A percentile compares a stretch with the other conserved stretches of the same genome.
phyloP scores from a whole-genome alignment of 2,888 invertebrate genomes.

The Cheilosia scutellata region DNA sequence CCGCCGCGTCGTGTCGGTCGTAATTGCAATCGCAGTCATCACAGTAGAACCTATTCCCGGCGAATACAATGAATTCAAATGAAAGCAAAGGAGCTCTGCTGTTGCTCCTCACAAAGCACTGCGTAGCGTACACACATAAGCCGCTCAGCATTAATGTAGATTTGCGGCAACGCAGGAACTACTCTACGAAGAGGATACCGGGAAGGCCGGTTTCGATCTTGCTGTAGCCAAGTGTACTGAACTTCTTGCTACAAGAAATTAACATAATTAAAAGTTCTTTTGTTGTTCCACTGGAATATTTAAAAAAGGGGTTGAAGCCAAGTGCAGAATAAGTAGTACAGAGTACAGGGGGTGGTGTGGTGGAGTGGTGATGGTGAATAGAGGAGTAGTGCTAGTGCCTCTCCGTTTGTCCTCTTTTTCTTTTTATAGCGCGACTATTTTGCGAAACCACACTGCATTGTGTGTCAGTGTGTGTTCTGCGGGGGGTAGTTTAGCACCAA shows the following conservation, averaged over 20 bases:
- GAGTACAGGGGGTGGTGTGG: neutral
- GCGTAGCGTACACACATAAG: constrained; percentile 24
- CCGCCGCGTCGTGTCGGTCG: neutral
- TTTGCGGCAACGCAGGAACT: constrained; percentile 42
- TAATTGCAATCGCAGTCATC: constrained; percentile 11
- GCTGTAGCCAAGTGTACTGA: constrained; percentile 39
- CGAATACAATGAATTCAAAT: constrained; percentile 61
- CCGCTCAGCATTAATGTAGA: constrained; percentile 21
- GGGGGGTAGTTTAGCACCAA: too few species aligned
- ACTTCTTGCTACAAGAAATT: constrained; percentile 68
- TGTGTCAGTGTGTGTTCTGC: neutral
- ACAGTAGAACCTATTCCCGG: constrained; percentile 19
- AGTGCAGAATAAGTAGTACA: constrained; percentile 3
- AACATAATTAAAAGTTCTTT: constrained; percentile 73
- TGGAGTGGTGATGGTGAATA: too few species aligned
- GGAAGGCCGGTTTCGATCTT: neutral
- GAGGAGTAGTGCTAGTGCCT: neutral
- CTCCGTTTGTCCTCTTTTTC: neutral
- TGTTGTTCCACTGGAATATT: constrained; percentile 34
- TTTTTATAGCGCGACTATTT: constrained; percentile 16
- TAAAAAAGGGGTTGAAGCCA: constrained; percentile 7
- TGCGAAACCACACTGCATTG: constrained; percentile 11
- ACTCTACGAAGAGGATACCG: neutral
- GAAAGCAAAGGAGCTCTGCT: constrained; percentile 23
- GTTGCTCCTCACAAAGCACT: constrained; percentile 11